Conservation (phyloP, 2,888 invertebrate genomes). For the Protodeltote pygarga region DNA sequence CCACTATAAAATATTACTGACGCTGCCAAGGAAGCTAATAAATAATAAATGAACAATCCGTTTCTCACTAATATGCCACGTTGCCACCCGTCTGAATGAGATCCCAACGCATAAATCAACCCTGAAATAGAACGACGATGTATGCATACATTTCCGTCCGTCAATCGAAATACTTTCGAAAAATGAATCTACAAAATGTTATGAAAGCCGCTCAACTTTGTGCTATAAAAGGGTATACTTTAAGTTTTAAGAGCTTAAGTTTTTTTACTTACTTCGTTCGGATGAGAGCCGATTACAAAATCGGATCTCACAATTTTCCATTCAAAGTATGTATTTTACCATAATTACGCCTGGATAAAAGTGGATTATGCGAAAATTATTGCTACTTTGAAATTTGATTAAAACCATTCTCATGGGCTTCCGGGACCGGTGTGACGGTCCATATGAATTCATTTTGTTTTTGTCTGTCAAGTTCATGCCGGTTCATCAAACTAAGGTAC, state of each 20-base stretch:
- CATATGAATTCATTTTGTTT: slow-evolving; percentile 7
- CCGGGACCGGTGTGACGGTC: not conserved
- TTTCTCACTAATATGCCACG: slow-evolving; percentile 75
- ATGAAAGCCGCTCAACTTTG: slow-evolving; percentile 56
- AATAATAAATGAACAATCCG: slow-evolving; percentile 74
- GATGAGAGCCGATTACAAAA: slow-evolving; percentile 51
- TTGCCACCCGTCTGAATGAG: slow-evolving; percentile 69
- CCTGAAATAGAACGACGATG: slow-evolving; percentile 78
- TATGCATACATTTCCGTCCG: slow-evolving; percentile 72
- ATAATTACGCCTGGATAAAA: slow-evolving; percentile 22
- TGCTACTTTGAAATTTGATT: not conserved
- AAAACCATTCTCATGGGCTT: not conserved
- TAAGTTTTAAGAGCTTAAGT: slow-evolving; percentile 50
- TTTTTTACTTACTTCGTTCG: slow-evolving; percentile 55
- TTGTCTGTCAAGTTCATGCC: slow-evolving; percentile 12
- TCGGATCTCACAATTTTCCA: slow-evolving; percentile 34
- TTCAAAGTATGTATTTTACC: slow-evolving; percentile 10
- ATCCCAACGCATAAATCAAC: slow-evolving; percentile 78
- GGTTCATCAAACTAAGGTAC: slow-evolving; percentile 17
- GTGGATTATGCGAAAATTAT: slow-evolving; percentile 8
- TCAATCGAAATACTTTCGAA: slow-evolving; percentile 68
- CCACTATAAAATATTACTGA: no score
- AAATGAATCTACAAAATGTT: slow-evolving; percentile 67
- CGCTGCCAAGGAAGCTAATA: slow-evolving; percentile 65
- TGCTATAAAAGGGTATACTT: slow-evolving; percentile 59